Conservation (phyloP, 64 coral and sea anemone species). For the Montipora sp. region DNA sequence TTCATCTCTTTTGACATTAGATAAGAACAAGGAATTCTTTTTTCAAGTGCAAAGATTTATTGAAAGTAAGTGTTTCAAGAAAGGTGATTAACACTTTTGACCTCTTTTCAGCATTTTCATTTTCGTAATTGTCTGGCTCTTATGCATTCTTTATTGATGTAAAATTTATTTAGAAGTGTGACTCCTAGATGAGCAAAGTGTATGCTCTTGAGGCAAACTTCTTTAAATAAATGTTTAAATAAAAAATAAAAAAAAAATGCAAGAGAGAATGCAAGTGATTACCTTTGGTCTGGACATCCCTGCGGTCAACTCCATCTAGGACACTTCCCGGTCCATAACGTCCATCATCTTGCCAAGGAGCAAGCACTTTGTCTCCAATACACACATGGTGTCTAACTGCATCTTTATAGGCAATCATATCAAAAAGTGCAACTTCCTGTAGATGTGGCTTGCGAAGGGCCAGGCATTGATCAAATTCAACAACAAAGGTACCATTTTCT, state of each 20-base stretch:
- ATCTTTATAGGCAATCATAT: slow-evolving; percentile 94
- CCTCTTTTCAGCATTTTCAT: no score
- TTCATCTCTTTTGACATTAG: no score
- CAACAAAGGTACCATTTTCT: slow-evolving; percentile 73
- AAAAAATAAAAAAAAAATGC: neutral
- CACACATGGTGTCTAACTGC: slow-evolving; percentile 81
- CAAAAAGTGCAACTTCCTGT: slow-evolving; percentile 81
- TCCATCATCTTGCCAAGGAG: slow-evolving; percentile 97
- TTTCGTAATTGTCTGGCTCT: no score
- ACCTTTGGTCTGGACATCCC: slow-evolving; percentile 74
- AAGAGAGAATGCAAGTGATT: neutral
- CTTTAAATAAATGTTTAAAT: no score
- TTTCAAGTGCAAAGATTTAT: no score
- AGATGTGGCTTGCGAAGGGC: slow-evolving; percentile 76
- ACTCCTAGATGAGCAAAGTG: no score
- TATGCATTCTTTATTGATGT: no score
- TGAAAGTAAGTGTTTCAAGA: no score
- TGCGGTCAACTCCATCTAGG: slow-evolving; percentile 88
- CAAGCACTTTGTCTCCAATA: slow-evolving; percentile 97
- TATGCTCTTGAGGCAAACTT: no score
- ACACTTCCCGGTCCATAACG: slow-evolving; percentile 98
- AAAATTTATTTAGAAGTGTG: no score
- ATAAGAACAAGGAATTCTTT: no score
- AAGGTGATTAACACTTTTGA: no score
- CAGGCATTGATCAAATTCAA: slow-evolving; percentile 90